Evolutionary conservation across 2,797 vertebrate genomes (phyloP).

Genomic region (Triplophysa yarkandensis): DNA sequence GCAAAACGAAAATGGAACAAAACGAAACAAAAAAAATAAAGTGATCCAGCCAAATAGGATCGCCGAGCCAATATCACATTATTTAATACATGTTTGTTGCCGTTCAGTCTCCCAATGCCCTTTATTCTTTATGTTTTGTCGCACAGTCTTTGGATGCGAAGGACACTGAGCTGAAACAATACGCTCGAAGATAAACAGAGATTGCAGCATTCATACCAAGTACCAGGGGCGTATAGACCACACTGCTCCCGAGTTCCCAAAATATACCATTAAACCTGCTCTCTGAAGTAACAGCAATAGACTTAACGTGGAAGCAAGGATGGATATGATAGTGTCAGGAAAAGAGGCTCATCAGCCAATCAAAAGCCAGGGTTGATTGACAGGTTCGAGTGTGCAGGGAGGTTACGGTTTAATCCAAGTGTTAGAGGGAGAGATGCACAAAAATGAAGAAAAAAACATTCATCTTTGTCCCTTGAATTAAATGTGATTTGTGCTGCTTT

Average conservation of each 20-base stretch:
- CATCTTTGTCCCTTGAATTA: not conserved
- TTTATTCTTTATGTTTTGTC: constrained; percentile 62
- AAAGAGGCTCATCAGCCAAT: constrained; percentile 20
- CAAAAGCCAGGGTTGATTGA: constrained; percentile 26
- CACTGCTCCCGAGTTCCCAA: constrained; percentile 57
- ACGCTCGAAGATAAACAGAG: constrained; percentile 78
- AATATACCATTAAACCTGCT: constrained; percentile 47
- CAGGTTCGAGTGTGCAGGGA: constrained; percentile 8
- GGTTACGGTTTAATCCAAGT: constrained; percentile 16
- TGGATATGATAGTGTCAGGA: not conserved
- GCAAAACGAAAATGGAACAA: constrained; percentile 62
- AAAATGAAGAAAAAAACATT: constrained; percentile 22
- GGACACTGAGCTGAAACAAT: constrained; percentile 82
- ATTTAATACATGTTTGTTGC: constrained; percentile 64
- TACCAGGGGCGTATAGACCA: constrained; percentile 73
- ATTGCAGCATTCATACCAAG: constrained; percentile 75
- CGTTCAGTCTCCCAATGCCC: constrained; percentile 52
- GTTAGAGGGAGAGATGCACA: constrained; percentile 22
- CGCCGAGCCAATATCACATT: constrained; percentile 81
- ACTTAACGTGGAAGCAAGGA: constrained; percentile 2
- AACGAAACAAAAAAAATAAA: constrained; percentile 59
- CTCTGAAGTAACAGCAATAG: constrained; percentile 21
- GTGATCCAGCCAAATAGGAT: constrained; percentile 73
- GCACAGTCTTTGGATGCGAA: constrained; percentile 77
- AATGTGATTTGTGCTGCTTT: not conserved